phyloP scores from a whole-genome alignment of 2,797 vertebrate genomes.

The Hypotaenidia okinawae region DNA sequence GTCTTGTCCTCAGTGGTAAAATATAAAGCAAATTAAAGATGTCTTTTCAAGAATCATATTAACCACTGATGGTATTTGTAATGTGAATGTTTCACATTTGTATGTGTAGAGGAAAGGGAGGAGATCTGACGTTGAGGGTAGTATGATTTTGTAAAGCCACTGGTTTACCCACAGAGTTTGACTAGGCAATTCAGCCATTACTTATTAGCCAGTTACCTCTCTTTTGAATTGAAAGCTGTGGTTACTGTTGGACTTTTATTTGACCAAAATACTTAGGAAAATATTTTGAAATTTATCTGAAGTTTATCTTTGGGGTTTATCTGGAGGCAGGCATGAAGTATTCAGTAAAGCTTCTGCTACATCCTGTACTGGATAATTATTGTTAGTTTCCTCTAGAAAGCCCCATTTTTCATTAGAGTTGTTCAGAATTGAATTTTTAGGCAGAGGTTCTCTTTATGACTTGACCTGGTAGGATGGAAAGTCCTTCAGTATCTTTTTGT shows the following conservation, averaged over 20 bases:
- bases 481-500: background rate
- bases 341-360: background rate
- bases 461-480: background rate
- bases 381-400: background rate
- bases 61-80: slow-evolving; percentile 34
- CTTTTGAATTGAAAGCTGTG: background rate
- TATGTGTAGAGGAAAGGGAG: slow-evolving; percentile 9
- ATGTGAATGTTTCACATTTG: slow-evolving; percentile 20
- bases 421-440: background rate
- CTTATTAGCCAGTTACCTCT: background rate
- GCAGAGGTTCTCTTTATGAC: background rate
- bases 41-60: background rate
- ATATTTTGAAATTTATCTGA: background rate
- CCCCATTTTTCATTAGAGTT: background rate
- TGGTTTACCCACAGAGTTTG: background rate
- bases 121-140: background rate
- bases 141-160: background rate
- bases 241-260: background rate
- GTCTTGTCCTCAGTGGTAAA: slow-evolving; percentile 41
- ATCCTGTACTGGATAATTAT: background rate
- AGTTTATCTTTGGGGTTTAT: background rate
- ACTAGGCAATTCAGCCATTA: background rate
- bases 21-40: slow-evolving; percentile 28
- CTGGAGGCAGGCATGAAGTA: background rate
- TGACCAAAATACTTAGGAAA: background rate